Base-by-base conservation (phyloP, 1,140 invertebrate genomes). In the Spodoptera litura region DNA sequence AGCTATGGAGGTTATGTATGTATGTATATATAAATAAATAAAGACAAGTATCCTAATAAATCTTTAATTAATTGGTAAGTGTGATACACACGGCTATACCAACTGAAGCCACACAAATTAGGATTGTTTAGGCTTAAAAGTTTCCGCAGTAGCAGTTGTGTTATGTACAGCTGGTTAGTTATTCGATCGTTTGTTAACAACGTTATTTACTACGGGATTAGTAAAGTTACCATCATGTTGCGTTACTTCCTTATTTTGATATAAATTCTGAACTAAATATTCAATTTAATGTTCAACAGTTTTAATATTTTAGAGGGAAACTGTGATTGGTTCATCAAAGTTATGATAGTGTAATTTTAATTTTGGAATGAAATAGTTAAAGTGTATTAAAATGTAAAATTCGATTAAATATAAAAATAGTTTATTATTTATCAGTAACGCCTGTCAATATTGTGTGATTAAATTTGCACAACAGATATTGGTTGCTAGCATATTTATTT, bases 91-190 rank as follows among this genome's bases (percentile, higher is more conserved):
- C 10, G 11, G n/a, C n/a, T 49, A 20, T 25, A 35, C n/a, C 20
- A 15, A 64, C 44, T 49, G 62, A 66, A 66, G 62, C 62, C 62
- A 66, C 62, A 66, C 49, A 49, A 66, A 49, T 66, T 49, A 66
- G 62, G 62, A 49, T 66, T 38, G 15, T 49, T 49, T 2, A 5
- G 15, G 38, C 62, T 66, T 49, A 66, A 66, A 66, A 66, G 62
- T 66, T 66, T 66, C 62, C 44, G 15, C 62, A n/a, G 38, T 15
- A 2, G 31, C 31, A 31, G n/a, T 20, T 44, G 62, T 49, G 62
- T 66, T 66, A 66, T 66, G 38, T 49, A 49, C 10, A 49, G 38
- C 49, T 49, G n/a, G 38, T 25, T 66, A 66, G 38, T 49, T 44
- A 44, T 44, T 44, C 38, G 49, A 49, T 66, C 38, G 62, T 66